A percentile compares a stretch with the other conserved stretches of the same genome.
Conservation (phyloP, 2,113 vertebrate species). For the Chamaetylas fuelleborni region DNA sequence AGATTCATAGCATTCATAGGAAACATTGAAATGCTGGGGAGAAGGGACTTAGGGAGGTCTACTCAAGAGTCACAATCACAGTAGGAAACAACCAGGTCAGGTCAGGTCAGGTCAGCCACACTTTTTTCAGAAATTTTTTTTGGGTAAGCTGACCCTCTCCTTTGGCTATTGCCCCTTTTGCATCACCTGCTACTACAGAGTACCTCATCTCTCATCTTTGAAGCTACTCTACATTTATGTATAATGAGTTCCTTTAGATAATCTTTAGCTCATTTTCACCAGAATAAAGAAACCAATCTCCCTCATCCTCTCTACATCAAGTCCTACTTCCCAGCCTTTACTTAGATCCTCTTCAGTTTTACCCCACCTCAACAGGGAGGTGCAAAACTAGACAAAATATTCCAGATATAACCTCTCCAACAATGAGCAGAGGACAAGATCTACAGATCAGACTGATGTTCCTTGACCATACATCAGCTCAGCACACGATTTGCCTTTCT, state of each 20-base stretch:
- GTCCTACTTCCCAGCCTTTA: neutral
- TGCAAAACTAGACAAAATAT: neutral
- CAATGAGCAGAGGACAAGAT: neutral
- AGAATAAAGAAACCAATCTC: neutral
- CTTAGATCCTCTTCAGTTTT: neutral
- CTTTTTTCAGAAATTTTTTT: neutral
- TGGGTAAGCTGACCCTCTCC: neutral
- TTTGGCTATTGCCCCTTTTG: neutral
- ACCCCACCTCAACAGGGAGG: neutral
- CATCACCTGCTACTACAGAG: neutral
- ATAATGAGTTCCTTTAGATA: neutral
- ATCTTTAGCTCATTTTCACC: neutral
- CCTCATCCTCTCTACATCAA: neutral
- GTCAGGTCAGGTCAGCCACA: neutral
- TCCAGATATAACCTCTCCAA: neutral
- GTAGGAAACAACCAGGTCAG: neutral
- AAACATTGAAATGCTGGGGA: neutral
- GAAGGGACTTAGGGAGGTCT: neutral
- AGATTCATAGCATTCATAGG: neutral
- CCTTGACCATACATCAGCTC: neutral
- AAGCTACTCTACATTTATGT: neutral
- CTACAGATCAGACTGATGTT: neutral
- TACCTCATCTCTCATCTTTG: neutral
- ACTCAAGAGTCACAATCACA: neutral
- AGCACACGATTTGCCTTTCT: neutral